phyloP scores from a whole-genome alignment of 2,888 invertebrate genomes.

The Drosophila demipolita region DNA sequence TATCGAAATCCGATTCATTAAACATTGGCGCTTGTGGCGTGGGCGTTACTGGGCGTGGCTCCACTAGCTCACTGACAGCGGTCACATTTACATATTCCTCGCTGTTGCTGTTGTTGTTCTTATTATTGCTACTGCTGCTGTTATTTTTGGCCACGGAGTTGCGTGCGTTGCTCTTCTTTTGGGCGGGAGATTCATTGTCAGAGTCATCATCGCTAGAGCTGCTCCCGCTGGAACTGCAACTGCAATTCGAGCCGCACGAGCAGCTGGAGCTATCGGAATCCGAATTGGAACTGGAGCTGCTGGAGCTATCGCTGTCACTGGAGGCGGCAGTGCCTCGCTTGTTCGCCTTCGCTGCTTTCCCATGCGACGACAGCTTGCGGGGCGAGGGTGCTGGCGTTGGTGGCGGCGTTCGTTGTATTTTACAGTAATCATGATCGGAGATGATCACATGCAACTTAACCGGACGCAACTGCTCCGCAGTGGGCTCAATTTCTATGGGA shows the following conservation, averaged over 20 bases:
- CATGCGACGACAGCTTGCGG: constrained; percentile 32
- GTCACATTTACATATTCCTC: constrained; percentile 61
- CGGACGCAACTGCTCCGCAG: constrained; percentile 54
- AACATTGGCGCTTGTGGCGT: constrained; percentile 87
- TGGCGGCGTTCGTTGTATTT: constrained; percentile 83
- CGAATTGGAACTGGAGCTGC: constrained; percentile 91
- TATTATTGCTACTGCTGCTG: not conserved
- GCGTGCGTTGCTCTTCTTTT: constrained; percentile 72
- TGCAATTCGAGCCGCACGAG: constrained; percentile 93
- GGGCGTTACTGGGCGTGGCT: constrained; percentile 32
- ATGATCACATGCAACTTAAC: constrained; percentile 87
- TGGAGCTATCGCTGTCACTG: constrained; percentile 86
- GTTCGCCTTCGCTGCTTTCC: constrained; percentile 8
- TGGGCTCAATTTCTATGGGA: constrained; percentile 45
- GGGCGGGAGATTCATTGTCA: constrained; percentile 87
- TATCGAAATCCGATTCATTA: constrained; percentile 93
- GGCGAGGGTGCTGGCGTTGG: constrained; percentile 47
- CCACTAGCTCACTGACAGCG: constrained; percentile 82
- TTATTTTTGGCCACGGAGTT: not conserved
- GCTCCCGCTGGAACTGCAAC: constrained; percentile 90
- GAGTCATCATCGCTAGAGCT: constrained; percentile 87
- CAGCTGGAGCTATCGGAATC: constrained; percentile 92
- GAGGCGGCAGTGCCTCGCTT: constrained; percentile 78
- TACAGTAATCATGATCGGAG: constrained; percentile 92
- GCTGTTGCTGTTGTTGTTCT: not conserved